Base-by-base conservation (phyloP, 1,140 invertebrate species). In the Tenebrio molitor region DNA sequence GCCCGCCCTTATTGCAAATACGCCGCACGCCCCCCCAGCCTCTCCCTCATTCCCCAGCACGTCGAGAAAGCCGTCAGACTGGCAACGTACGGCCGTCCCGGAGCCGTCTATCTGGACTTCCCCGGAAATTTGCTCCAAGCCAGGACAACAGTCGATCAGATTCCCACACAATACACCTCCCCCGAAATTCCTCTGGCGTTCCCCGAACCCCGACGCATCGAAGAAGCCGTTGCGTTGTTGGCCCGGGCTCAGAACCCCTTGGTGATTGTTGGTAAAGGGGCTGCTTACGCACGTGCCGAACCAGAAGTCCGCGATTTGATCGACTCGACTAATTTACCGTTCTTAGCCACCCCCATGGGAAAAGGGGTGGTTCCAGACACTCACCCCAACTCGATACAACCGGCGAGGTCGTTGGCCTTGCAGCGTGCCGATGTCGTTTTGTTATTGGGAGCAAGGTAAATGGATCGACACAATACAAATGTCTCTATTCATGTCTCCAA, bases 321-420 rank as follows among this genome's bases (percentile, higher is more conserved):
- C 7, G 82, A 88, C 15, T 83, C 83, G 10, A 91, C 90, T 7
- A 88, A 91, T 72, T 79, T 98, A 12, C 97, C 97, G 3, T 97
- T 97, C 83, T 84, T 99, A 21, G 91, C 96, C 0, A 98, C 96
- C 10, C 97, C 97, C 0, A 98, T 99, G 95, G 97, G 89, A n/a
- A 99, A 98, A 86, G 97, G 97, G 33, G 94, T 97, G 1, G 89
- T 98, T 6, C 86, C 95, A 0, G 97, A 99, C 82, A 87, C 86
- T 10, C 91, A 95, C 74, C 72, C 83, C 0, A 86, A 89, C 68
- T 95, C 93, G 83, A 92, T 98, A 1, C 89, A 91, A 1, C 89
- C 94, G 12, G 96, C 96, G 0, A 88, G 97, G 71, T 97, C 97
- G 0, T 80, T 88, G 21, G 97, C 95, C 8, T 84, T 99, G 16